Evolutionary conservation across 2,797 vertebrate genomes (phyloP).

Genomic region (Triplophysa yarkandensis): DNA sequence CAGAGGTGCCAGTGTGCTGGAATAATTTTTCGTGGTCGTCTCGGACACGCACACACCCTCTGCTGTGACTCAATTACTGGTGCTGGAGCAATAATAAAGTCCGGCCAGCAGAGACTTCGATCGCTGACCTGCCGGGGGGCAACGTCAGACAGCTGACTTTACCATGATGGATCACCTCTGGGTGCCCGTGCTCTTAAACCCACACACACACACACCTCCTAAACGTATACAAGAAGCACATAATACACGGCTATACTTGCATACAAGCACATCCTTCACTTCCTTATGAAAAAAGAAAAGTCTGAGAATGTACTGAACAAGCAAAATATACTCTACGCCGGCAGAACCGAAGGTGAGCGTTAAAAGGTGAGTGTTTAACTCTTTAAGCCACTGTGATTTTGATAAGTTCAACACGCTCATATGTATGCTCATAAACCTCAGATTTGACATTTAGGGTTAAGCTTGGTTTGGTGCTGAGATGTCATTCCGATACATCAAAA

Average conservation of each 20-base stretch:
- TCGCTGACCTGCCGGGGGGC: conserved; percentile 79
- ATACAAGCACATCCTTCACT: background rate
- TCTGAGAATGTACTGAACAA: conserved; percentile 1
- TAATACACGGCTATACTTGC: conserved; percentile 12
- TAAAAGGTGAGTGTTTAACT: background rate
- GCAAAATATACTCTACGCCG: background rate
- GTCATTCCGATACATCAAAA: background rate
- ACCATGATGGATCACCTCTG: conserved; percentile 80
- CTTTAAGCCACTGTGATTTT: background rate
- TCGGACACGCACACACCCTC: conserved; percentile 43
- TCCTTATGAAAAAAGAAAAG: background rate
- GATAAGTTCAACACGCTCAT: background rate
- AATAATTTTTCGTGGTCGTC: conserved; percentile 40
- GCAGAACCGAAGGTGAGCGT: background rate
- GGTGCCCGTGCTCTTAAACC: conserved; percentile 45
- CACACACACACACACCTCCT: conserved; percentile 31
- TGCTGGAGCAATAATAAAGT: conserved; percentile 83
- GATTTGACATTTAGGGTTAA: background rate
- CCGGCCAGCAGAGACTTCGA: conserved; percentile 77
- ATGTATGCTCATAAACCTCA: background rate
- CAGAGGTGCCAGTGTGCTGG: conserved; percentile 48
- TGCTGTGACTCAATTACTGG: conserved; percentile 80
- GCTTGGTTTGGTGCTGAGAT: background rate
- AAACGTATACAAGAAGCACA: conserved; percentile 25
- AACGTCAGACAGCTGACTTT: conserved; percentile 77